Conservation (phyloP, 2,113 vertebrate genomes). For the Psilopogon haemacephalus region DNA sequence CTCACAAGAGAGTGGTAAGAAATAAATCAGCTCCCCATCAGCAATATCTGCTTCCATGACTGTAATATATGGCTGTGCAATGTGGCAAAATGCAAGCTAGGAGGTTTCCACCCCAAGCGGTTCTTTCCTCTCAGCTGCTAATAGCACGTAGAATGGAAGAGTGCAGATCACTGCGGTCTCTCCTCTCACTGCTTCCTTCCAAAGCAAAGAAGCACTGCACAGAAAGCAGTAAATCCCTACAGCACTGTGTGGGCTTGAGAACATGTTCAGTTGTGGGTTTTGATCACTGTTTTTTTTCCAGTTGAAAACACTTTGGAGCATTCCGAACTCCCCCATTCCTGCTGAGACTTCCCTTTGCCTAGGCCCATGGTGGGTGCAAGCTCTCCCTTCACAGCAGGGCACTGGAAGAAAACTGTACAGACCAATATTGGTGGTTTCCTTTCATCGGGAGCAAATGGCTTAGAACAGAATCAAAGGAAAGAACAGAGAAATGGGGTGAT, state of each 20-base stretch:
- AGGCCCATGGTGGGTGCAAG: neutral
- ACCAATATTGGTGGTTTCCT: neutral
- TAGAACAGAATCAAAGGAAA: neutral
- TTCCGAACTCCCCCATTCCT: neutral
- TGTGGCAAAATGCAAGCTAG: neutral
- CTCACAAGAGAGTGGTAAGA: neutral
- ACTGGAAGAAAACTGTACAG: neutral
- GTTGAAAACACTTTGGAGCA: neutral
- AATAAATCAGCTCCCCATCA: neutral
- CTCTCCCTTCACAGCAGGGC: accelerated
- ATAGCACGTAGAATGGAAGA: neutral
- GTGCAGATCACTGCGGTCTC: accelerated
- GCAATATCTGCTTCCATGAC: neutral
- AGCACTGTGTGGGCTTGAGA: neutral
- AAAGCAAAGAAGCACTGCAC: neutral
- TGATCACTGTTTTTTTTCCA: neutral
- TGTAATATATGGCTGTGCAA: neutral
- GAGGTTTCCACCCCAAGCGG: neutral
- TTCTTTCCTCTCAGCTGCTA: neutral
- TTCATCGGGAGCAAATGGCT: neutral
- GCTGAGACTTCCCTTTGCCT: neutral
- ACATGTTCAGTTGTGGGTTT: neutral
- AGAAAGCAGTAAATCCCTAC: neutral
- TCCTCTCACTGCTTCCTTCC: neutral
- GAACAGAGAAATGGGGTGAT: accelerated